A percentile compares a stretch with the other conserved stretches of the same genome.
These are phyloP conservation scores for Ctenoplectra terminalis DNA, from an alignment of 1,140 invertebrate genomes.

Conservation along the genomic window DNA sequence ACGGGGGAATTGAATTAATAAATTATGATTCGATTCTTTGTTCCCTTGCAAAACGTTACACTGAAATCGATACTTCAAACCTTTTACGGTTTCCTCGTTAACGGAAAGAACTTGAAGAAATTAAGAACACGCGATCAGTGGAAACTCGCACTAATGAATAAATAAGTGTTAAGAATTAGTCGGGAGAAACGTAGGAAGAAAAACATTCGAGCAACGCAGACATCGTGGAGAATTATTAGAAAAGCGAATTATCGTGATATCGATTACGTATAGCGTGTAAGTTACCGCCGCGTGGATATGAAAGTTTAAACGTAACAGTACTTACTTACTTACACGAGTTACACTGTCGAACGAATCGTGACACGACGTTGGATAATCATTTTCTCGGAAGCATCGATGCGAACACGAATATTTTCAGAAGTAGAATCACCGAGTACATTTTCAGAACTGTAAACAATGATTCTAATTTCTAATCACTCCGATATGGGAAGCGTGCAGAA, in stretches of 20 bases:
- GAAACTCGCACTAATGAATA: background rate
- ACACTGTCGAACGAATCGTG: background rate
- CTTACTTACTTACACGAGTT: background rate
- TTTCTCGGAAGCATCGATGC: background rate
- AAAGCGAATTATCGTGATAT: background rate
- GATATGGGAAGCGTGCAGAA: too few relatives aligned
- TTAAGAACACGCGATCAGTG: background rate
- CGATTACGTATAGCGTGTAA: background rate
- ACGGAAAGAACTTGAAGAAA: background rate
- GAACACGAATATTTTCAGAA: background rate
- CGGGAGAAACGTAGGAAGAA: background rate
- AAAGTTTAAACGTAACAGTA: slow-evolving; percentile 20
- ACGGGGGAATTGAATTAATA: too few relatives aligned
- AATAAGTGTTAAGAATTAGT: background rate
- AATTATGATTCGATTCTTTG: background rate
- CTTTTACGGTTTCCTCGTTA: background rate
- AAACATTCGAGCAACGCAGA: background rate
- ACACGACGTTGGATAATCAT: background rate
- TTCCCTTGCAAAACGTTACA: background rate
- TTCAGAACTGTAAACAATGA: too few relatives aligned
- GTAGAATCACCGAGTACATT: too few relatives aligned
- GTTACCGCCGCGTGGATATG: background rate
- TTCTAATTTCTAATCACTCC: too few relatives aligned
- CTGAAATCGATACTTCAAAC: background rate
- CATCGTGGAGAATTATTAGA: background rate